phyloP scores from a whole-genome alignment of 1,140 invertebrate species.

The Bombus sylvicola region DNA sequence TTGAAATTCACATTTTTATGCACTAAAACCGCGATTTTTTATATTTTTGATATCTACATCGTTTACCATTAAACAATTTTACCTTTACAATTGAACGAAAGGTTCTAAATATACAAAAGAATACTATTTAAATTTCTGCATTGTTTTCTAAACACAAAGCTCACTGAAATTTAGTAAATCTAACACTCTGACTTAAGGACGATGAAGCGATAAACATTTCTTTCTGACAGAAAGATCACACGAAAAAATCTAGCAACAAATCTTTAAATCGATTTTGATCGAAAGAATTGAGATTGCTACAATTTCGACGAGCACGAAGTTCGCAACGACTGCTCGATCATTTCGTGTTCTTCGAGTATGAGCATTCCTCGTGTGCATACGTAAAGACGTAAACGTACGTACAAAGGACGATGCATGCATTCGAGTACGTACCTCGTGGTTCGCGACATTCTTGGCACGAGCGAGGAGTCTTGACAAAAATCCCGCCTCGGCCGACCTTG shows the following conservation, averaged over 20 bases:
- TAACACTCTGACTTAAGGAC: not conserved
- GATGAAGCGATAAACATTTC: not conserved
- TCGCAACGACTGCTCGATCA: not conserved
- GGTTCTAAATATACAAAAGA: too few relatives aligned
- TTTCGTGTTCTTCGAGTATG: not conserved
- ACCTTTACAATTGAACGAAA: not conserved
- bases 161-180: not conserved
- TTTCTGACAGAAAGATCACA: not conserved
- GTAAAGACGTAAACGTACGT: not conserved
- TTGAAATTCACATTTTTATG: too few relatives aligned
- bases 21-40: too few relatives aligned
- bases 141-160: not conserved
- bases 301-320: not conserved
- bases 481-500: slow-evolving; percentile 56
- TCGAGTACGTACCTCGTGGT: not conserved
- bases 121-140: too few relatives aligned
- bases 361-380: not conserved
- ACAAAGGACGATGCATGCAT: slow-evolving; percentile 36
- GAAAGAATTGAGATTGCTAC: not conserved
- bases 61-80: too few relatives aligned
- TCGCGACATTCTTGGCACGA: slow-evolving; percentile 57
- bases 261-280: not conserved
- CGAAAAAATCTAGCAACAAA: not conserved
- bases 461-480: slow-evolving; percentile 52
- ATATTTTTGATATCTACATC: too few relatives aligned